These are phyloP conservation scores for Gasterosteus aculeatus DNA, from an alignment of 2,113 vertebrate species.

Conservation along the genomic window DNA sequence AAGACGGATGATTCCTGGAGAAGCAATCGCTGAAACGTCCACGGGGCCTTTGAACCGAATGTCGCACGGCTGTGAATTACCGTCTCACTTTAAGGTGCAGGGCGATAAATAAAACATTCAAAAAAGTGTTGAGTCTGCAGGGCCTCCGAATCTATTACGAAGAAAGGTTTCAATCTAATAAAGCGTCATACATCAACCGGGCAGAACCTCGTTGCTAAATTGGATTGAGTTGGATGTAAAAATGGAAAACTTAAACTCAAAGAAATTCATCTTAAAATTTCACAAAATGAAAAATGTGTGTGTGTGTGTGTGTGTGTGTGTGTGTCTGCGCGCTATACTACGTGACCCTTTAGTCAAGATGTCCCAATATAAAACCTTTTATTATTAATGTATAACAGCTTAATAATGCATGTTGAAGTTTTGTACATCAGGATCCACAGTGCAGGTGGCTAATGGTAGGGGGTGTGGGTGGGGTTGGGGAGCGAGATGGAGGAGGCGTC, in stretches of 20 bases:
- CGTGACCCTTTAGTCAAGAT: too few species aligned
- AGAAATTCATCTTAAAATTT: too few species aligned
- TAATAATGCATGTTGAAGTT: not conserved
- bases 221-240: not conserved
- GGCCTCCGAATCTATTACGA: not conserved
- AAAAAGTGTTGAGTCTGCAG: constrained; percentile 3
- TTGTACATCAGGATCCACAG: constrained; percentile 3
- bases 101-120: not conserved
- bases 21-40: constrained; percentile 19
- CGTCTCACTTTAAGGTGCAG: not conserved
- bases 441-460: constrained; percentile 14
- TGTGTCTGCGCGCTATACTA: not conserved
- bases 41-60: constrained; percentile 4
- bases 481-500: not conserved
- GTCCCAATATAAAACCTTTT: not conserved
- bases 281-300: too few species aligned
- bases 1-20: too few species aligned
- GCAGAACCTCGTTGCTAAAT: not conserved
- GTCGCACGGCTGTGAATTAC: not conserved
- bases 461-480: constrained; percentile 11
- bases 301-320: too few species aligned
- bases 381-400: not conserved
- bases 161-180: not conserved
- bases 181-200: not conserved
- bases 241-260: not conserved